Evolutionary conservation across 2,113 vertebrate species (phyloP), one percentile per base, ranked within the genome.

Genomic region (Eublepharis macularius): DNA sequence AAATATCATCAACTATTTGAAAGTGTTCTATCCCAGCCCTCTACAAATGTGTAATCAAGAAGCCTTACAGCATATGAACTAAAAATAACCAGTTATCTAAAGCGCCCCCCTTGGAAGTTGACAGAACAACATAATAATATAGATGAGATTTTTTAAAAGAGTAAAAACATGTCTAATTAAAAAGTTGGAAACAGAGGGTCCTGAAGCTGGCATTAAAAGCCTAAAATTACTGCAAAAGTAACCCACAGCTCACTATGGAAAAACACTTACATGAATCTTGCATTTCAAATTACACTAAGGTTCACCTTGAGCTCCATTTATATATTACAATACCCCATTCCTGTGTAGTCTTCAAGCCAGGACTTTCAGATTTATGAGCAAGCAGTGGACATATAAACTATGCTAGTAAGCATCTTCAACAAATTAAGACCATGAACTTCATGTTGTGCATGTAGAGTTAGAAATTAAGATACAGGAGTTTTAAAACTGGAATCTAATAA

Each of bases 401-500:
- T 32, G 65, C 11, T 21, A 39, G 9, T 51, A 86, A 82, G 14
- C n/a, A 83, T 60, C n/a, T 79, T 74, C 63, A 29, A 86, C 41
- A 78, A 83, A 65, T 77, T 47, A 86, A 78, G 2, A 21, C 39
- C 68, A 4, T 75, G 75, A 81, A 49, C 36, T 3, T 86, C 60
- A 6, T 12, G 1, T 24, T 65, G 49, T n/a, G 4, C 54, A 2
- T 39, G 79, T 84, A 82, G 80, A 57, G 54, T 32, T 57, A 79
- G 43, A 91, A 86, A 82, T 47, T 0, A 68, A 76, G 4, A n/a
- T 41, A 13, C 2, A 85, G 82, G 1, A 83, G 57, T n/a, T 3
- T 68, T 76, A 82, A 88, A 81, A 83, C 32, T 74, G 43, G 84
- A 86, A 66, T 14, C 19, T 90, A 49, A 75, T 24, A 14, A 0